Conservation (phyloP, 2,797 vertebrate species). For the Champsocephalus gunnari region DNA sequence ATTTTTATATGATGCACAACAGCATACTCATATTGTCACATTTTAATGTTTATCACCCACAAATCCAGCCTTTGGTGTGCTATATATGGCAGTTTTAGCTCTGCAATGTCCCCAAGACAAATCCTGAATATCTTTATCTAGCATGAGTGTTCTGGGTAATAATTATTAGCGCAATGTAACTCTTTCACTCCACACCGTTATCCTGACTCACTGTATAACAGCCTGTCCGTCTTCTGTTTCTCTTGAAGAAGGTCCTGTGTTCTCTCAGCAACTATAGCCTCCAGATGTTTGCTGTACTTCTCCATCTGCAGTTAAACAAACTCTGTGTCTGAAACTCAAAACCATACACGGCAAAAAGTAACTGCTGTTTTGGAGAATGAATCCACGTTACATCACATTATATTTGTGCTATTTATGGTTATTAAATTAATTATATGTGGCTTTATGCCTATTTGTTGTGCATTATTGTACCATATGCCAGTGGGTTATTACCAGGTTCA, state of each 20-base stretch:
- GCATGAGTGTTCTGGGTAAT: neutral
- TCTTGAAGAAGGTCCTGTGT: conserved; percentile 87
- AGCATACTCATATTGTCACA: neutral
- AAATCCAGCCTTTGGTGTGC: neutral
- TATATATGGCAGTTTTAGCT: neutral
- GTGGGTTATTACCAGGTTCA: conserved; percentile 84
- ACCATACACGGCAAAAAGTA: neutral
- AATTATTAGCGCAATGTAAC: neutral
- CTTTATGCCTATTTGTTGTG: neutral
- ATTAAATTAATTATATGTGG: neutral
- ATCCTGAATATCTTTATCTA: neutral
- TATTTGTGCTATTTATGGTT: neutral
- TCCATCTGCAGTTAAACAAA: conserved; percentile 80
- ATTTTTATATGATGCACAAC: neutral
- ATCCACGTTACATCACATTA: neutral
- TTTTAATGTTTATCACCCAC: neutral
- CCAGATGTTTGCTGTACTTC: conserved; percentile 88
- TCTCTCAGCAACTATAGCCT: conserved; percentile 84
- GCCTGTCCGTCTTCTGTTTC: conserved; percentile 86
- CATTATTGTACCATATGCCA: neutral
- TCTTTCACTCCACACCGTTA: neutral
- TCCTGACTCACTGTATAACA: conserved; percentile 84
- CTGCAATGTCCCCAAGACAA: neutral
- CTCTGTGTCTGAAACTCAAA: neutral
- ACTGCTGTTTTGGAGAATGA: neutral